phyloP scores from a whole-genome alignment of 2,888 invertebrate genomes.

The Caenorhabditis sp. region DNA sequence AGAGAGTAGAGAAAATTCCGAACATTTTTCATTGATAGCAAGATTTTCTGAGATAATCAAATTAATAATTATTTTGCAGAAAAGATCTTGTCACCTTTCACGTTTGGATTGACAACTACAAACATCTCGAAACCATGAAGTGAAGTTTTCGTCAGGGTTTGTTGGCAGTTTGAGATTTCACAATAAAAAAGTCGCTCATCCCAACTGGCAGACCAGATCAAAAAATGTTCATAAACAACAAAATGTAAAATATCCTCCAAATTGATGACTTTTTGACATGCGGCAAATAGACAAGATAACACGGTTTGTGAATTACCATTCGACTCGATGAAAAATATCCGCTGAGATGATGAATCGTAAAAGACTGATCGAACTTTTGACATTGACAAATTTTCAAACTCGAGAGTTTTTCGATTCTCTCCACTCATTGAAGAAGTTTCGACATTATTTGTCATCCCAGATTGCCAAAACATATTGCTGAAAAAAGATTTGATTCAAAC shows the following conservation, averaged over 20 bases:
- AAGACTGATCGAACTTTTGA: too few species aligned
- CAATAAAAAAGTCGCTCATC: neutral
- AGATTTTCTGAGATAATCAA: neutral
- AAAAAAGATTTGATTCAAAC: too few species aligned
- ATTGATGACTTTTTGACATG: too few species aligned
- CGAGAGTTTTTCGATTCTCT: slow-evolving; percentile 1
- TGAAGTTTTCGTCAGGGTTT: neutral
- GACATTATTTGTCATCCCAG: slow-evolving; percentile 1
- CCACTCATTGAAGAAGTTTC: slow-evolving; percentile 11
- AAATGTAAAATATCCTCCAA: neutral
- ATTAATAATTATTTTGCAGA: neutral
- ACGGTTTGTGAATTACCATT: neutral
- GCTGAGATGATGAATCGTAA: neutral
- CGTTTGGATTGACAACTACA: neutral
- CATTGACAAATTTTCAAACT: too few species aligned
- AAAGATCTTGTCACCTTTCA: neutral
- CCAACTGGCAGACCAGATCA: neutral
- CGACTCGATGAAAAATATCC: neutral
- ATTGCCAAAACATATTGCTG: slow-evolving; percentile 15
- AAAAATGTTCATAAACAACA: neutral
- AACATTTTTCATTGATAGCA: neutral
- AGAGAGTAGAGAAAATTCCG: neutral
- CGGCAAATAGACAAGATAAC: too few species aligned
- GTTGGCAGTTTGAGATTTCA: neutral
- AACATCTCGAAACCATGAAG: neutral